A percentile compares a stretch with the other conserved stretches of the same genome.
Evolutionary conservation across 2,113 vertebrate species (phyloP).

Genomic region (Percopsis transmontana): DNA sequence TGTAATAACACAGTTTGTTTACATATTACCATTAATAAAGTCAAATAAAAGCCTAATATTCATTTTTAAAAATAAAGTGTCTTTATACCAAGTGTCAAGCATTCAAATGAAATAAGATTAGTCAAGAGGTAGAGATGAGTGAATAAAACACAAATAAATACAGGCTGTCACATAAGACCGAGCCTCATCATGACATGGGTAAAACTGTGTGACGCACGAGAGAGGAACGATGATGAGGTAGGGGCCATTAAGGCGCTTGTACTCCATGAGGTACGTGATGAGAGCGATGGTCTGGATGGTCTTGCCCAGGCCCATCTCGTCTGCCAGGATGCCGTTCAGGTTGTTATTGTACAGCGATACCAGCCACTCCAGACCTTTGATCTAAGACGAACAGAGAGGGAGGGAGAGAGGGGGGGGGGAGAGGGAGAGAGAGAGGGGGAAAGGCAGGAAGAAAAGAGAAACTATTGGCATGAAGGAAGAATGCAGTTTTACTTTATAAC

Average conservation of each 20-base stretch:
- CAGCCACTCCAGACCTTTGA: slow-evolving; percentile 95
- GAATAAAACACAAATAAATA: neutral
- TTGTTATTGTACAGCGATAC: slow-evolving; percentile 98
- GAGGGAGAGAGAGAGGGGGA: neutral
- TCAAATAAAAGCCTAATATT: no score
- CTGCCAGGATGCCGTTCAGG: slow-evolving; percentile 93
- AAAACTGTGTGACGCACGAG: slow-evolving; percentile 82
- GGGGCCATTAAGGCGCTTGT: slow-evolving; percentile 94
- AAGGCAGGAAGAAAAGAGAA: neutral
- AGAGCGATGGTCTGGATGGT: slow-evolving; percentile 98
- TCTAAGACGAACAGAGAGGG: slow-evolving; percentile 61
- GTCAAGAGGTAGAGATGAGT: neutral
- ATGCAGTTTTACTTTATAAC: no score
- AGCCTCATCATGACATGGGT: no score
- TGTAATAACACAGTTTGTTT: no score
- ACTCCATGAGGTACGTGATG: slow-evolving; percentile 99
- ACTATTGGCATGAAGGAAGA: no score
- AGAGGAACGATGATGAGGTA: slow-evolving; percentile 98
- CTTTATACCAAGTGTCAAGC: no score
- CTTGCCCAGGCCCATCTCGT: slow-evolving; percentile 97
- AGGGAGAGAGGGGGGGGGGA: neutral
- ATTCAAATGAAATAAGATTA: no score
- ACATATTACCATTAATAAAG: no score
- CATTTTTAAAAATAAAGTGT: no score
- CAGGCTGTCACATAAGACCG: no score